Evolutionary conservation across 37 sponge, comb jelly and placozoan genomes (phyloP), one percentile per base, ranked within the genome.

Genomic region (Beroe ovata): DNA sequence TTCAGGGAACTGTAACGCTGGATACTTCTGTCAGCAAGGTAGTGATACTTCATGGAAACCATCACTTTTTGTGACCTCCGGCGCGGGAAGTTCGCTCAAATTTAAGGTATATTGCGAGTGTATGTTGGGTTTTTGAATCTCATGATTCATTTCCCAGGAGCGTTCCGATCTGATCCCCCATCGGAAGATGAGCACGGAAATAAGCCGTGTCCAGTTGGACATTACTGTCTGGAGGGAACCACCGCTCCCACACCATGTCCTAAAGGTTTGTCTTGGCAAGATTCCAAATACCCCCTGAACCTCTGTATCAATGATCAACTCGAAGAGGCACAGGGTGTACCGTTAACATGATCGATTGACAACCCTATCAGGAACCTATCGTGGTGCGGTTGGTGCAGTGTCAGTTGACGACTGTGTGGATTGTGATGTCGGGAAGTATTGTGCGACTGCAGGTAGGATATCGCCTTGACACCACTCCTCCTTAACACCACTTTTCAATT

Each of bases 351-450:
- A n/a, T n/a, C n/a, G n/a, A n/a, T n/a, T n/a, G n/a, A n/a, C n/a
- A n/a, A n/a, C n/a, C n/a, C n/a, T n/a, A n/a, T n/a, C 89, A 63
- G 89, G 89, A 3, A 89, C 89, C 4, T 89, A 63, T 22, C 39
- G 60, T 40, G 89, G 40, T 18, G 23, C 39, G 16, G 40, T 11
- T 8, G 89, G 89, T 3, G 62, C 60, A n/a, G 40, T 6, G 39
- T 59, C 60, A 26, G 64, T 19, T 89, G 62, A 19, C 22, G 62
- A 60, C 64, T 89, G 89, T 28, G 39, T 63, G 21, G 39, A 60
- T 62, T 89, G 89, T 62, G 64, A 60, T 63, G 61, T 62, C 23
- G 89, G 89, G 22, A 89, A 89, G 39, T 89, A 25, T 62, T 89
- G 89, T 72, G 28, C n/a, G 4, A 26, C 8, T 8, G 23, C 63